Base-by-base conservation (phyloP, 2,888 invertebrate genomes). In the Drosophila falleni region DNA sequence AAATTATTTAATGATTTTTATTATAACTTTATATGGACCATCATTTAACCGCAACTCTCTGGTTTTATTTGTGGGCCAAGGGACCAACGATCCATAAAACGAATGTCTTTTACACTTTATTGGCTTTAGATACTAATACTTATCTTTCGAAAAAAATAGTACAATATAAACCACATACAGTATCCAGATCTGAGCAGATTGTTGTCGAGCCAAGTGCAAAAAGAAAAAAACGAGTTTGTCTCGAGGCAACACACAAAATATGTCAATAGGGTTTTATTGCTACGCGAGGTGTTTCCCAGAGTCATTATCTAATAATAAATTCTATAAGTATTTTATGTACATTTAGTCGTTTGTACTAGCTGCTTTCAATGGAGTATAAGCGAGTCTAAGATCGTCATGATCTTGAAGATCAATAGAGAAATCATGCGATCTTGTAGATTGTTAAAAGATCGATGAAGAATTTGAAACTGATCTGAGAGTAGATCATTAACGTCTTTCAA, bases 61-160 rank as follows among this genome's bases (percentile, higher is more conserved):
- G n/a, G 6, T 23, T 13, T 44, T 44, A 71, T 71, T 67, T 66
- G 47, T 59, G 26, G 75, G 54, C 72, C 60, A 76, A 68, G 76
- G 62, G 73, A 60, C 75, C 50, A 33, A 33, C 50, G 41, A 53
- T 51, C 51, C 42, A 49, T 41, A 47, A 49, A 59, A 39, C 37
- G 23, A 15, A 59, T 59, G 56, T 56, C 44, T 44, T 35, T 16
- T 13, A n/a, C n/a, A 46, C 19, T 31, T 42, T 31, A 23, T 33
- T 44, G 33, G 19, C 42, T 35, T 15, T 44, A 56, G 44, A 56
- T 35, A 56, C 23, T 44, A 56, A 23, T 23, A 23, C 23, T 56
- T 56, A 56, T 56, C 55, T 55, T 19, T 13, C 5, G 8, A 31
- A 9, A 31, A 31, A 9, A 44, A 13, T 11, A 5, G 26, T 2